These are phyloP conservation scores for Octopus bimaculoides DNA, from an alignment of 1,140 invertebrate species.

Conservation along the genomic window DNA sequence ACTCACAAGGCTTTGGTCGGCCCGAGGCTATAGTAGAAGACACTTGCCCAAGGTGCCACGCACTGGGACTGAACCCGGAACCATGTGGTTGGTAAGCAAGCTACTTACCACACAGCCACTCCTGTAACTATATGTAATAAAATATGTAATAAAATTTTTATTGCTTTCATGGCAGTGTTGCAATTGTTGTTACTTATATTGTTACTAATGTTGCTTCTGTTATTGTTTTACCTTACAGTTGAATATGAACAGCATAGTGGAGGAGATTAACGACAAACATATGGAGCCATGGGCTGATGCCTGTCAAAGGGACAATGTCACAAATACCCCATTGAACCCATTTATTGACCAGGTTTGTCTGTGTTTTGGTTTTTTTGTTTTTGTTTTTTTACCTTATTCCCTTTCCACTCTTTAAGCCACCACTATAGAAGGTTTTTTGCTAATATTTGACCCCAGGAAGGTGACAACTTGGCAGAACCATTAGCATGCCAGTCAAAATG, in stretches of 20 bases:
- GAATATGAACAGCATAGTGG: conserved; percentile 70
- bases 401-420: background rate
- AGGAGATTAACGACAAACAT: conserved; percentile 90
- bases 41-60: no score
- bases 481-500: no score
- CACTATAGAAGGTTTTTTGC: background rate
- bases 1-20: no score
- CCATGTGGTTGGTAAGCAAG: no score
- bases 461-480: no score
- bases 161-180: no score
- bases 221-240: conserved; percentile 37
- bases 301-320: conserved; percentile 72
- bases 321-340: conserved; percentile 82
- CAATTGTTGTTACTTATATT: no score
- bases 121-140: no score
- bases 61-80: no score
- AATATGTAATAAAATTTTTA: no score
- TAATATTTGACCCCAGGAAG: background rate
- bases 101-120: no score
- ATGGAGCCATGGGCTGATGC: conserved; percentile 84
- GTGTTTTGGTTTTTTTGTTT: background rate
- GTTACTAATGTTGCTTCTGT: background rate
- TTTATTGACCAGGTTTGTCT: conserved; percentile 69
- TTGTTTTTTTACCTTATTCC: background rate
- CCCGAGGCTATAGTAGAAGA: no score